phyloP scores from a whole-genome alignment of 2,888 invertebrate species.

The Agrotis exclamationis region DNA sequence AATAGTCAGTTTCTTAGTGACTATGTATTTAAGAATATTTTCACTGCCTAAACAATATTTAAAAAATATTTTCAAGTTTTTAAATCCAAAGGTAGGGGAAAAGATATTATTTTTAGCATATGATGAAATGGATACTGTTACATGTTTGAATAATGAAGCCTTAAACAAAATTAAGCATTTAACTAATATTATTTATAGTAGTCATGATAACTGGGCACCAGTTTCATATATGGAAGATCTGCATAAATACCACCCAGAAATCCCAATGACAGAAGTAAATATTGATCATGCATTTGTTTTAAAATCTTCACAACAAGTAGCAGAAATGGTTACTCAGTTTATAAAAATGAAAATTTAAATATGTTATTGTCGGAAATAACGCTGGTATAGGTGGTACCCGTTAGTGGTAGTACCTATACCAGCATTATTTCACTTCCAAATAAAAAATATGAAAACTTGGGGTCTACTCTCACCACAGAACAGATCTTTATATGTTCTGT shows the following conservation, averaged over 20 bases:
- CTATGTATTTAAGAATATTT: constrained; percentile 89
- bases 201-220: constrained; percentile 96
- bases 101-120: constrained; percentile 94
- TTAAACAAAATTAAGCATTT: constrained; percentile 92
- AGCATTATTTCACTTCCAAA: too few species aligned
- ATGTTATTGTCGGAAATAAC: not conserved
- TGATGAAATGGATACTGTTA: constrained; percentile 95
- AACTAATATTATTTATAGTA: constrained; percentile 94
- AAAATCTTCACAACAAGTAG: constrained; percentile 91
- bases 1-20: constrained; percentile 88
- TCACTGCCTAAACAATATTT: constrained; percentile 88
- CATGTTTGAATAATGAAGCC: constrained; percentile 92
- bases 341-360: constrained; percentile 69
- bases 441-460: too few species aligned
- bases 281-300: constrained; percentile 96
- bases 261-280: constrained; percentile 77
- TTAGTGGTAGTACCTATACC: too few species aligned
- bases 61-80: constrained; percentile 89
- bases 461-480: too few species aligned
- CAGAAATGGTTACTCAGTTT: constrained; percentile 79
- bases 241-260: constrained; percentile 75
- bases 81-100: constrained; percentile 91
- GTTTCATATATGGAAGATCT: constrained; percentile 93
- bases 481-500: too few species aligned
- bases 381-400: not conserved